Conservation (phyloP, 2,113 vertebrate species). For the Pelodiscus sinensis region DNA sequence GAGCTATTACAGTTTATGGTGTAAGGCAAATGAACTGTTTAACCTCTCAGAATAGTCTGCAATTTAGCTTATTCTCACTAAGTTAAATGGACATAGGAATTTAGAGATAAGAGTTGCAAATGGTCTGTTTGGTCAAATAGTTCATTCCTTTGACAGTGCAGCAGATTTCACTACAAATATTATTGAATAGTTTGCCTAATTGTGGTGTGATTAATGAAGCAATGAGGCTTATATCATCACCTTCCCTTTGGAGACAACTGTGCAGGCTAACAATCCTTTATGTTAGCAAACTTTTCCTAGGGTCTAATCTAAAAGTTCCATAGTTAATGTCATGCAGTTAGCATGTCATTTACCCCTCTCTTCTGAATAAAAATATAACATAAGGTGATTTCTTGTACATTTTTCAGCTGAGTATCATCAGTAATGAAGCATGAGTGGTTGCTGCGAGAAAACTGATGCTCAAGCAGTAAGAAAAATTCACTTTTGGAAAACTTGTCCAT, state of each 20-base stretch:
- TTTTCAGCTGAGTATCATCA: slow-evolving; percentile 1
- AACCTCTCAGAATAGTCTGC: neutral
- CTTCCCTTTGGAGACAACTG: neutral
- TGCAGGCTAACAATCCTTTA: neutral
- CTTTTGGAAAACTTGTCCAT: neutral
- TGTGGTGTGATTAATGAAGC: neutral
- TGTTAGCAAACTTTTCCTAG: neutral
- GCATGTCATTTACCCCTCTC: neutral
- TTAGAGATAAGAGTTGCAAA: neutral
- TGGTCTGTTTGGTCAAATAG: neutral
- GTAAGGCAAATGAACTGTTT: slow-evolving; percentile 8
- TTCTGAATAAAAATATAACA: neutral
- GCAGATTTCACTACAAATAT: neutral
- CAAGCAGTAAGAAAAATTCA: neutral
- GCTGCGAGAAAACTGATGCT: neutral
- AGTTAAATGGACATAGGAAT: neutral
- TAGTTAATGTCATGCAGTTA: neutral
- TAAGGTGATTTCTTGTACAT: neutral
- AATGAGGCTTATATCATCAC: neutral
- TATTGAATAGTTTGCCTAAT: neutral
- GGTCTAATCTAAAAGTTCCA: neutral
- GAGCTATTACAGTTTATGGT: neutral
- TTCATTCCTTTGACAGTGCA: neutral
- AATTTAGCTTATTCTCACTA: neutral
- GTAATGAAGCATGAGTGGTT: neutral